phyloP scores from a whole-genome alignment of 2,113 vertebrate species.

The Nothobranchius kuhntae region DNA sequence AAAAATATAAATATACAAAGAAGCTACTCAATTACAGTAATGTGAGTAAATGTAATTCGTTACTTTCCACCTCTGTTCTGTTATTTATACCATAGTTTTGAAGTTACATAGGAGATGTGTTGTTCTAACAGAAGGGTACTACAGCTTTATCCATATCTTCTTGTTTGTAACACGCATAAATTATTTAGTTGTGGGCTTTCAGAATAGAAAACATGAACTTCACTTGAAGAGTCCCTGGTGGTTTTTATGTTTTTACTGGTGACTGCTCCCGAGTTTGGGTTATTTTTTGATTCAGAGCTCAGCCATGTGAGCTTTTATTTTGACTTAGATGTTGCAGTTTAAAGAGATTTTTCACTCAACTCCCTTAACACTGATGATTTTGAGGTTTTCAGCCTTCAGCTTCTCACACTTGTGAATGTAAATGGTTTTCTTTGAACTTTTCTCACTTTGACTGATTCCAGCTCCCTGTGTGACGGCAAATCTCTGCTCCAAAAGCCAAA shows the following conservation, averaged over 20 bases:
- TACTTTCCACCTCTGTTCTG: too few species aligned
- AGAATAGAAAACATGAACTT: slow-evolving; percentile 15
- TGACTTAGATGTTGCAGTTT: slow-evolving; percentile 8
- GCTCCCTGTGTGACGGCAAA: slow-evolving; percentile 31
- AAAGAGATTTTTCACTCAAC: slow-evolving; percentile 11
- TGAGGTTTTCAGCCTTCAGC: slow-evolving; percentile 18
- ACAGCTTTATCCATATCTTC: too few species aligned
- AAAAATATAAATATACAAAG: too few species aligned
- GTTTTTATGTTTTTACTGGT: slow-evolving; percentile 19
- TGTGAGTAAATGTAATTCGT: too few species aligned
- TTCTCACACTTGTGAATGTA: slow-evolving; percentile 32
- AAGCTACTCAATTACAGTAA: too few species aligned
- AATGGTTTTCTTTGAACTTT: slow-evolving; percentile 31
- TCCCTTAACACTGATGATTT: slow-evolving; percentile 1
- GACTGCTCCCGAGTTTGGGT: slow-evolving; percentile 37
- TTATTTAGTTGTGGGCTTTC: slow-evolving; percentile 7
- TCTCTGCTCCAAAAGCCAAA: slow-evolving; percentile 36
- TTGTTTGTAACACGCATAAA: too few species aligned
- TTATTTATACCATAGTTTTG: too few species aligned
- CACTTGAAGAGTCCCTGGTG: slow-evolving; percentile 7
- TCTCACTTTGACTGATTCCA: slow-evolving; percentile 35
- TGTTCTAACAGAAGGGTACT: too few species aligned
- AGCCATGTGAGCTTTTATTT: slow-evolving; percentile 7
- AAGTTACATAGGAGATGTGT: too few species aligned
- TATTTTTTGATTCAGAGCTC: slow-evolving; percentile 25